Evolutionary conservation across 30 jellyfish, hydroid and myxozoan genomes (phyloP), one percentile per base, ranked within the genome.

Genomic region (Hydra vulgaris): DNA sequence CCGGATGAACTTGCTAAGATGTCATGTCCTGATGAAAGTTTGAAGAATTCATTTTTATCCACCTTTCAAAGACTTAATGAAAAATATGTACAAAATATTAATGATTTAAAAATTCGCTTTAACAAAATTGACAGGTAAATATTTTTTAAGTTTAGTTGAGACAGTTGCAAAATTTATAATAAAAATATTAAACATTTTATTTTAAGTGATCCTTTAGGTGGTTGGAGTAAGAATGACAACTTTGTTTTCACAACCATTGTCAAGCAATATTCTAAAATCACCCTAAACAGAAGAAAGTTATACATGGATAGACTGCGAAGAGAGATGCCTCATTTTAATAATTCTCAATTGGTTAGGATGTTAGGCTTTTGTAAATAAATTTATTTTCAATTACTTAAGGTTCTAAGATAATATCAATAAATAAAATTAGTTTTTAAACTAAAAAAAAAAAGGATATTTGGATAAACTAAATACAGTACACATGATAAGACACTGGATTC

Each of bases 171-270:
- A 40, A 40, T 40, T 40, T 40, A 12, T 40, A 12, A 40, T n/a
- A n/a, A n/a, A n/a, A 40, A 40, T 3, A 12, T 40, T 12, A 40
- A 40, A 3, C 12, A 12, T 40, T 40, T 40, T 7, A 71, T 83
- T 61, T 74, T 19, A 70, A 89, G 97, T 69, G 84, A 74, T 27
- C 97, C 97, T 17, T 27, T 78, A 25, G 90, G 88, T 21, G 86
- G 92, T 1, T 89, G 97, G 97, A 21, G 86, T 0, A 82, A 66
- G 23, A 67, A 26, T 26, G 95, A 89, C 40, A 93, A 86, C 74
- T 26, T 78, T 8, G 66, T 76, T 22, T 89, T 89, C 74, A 80
- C 23, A 68, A 95, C 82, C 74, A 86, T 86, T 27, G 18, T 86
- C 24, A 94, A 89, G 0, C 97, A 89, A 73, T 89, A 89, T 54